Percentiles rank a stretch among this genome's conserved stretches.
These are phyloP conservation scores for Drosophila parabipectinata DNA, from an alignment of 1,140 invertebrate genomes.

Conservation along the genomic window DNA sequence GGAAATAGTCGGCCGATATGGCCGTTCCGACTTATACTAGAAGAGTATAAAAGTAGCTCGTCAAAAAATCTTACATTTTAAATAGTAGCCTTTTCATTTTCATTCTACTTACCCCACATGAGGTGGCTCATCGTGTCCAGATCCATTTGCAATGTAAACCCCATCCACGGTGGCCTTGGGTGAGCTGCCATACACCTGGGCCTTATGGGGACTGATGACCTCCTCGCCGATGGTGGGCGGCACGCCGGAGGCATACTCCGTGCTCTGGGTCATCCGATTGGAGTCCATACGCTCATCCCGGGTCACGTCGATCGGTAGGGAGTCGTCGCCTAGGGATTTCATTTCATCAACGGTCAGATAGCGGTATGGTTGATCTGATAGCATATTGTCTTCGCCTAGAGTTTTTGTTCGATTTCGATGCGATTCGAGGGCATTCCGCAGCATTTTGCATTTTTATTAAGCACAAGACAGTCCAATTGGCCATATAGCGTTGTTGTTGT, in stretches of 20 bases:
- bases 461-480: constrained; percentile 79
- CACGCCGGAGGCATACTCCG: constrained; percentile 76
- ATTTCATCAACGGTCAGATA: constrained; percentile 97
- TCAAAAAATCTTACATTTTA: background rate
- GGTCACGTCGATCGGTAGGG: constrained; percentile 95
- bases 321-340: constrained; percentile 97
- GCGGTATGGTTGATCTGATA: constrained; percentile 95
- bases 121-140: constrained; percentile 87
- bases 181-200: constrained; percentile 86
- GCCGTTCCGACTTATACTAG: no score
- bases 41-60: no score
- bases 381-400: constrained; percentile 93
- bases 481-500: constrained; percentile 66
- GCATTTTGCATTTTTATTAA: constrained; percentile 73
- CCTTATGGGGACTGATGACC: constrained; percentile 87
- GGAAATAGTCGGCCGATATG: no score
- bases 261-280: constrained; percentile 85
- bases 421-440: constrained; percentile 61
- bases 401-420: constrained; percentile 58
- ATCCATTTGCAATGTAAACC: constrained; percentile 86
- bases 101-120: constrained; percentile 89
- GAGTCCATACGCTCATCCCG: constrained; percentile 92
- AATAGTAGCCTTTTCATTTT: background rate
- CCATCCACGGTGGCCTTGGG: constrained; percentile 77
- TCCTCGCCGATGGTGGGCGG: constrained; percentile 86